Evolutionary conservation across 2,888 invertebrate species (phyloP), one percentile per base, ranked within the genome.

Genomic region (Horisme vitalbata): DNA sequence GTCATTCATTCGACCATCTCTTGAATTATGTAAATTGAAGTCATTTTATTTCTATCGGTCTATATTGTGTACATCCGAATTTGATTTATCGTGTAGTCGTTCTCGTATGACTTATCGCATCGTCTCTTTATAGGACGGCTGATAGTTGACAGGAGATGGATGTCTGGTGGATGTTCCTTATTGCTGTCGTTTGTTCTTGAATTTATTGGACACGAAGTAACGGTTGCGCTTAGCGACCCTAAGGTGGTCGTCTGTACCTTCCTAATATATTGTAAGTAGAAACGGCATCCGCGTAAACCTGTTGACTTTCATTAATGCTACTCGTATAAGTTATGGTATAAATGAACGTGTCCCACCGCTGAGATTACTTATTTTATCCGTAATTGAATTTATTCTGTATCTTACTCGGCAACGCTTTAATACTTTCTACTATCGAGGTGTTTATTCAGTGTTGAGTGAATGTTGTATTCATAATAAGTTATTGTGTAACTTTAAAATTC

Each of bases 131-230:
- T 33, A 70, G 70, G 44, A 59, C 28, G 33, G 37, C 23, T 52
- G 45, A 59, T 63, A 49, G 55, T 58, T 75, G 83, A 86, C 83
- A 77, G 70, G 68, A 79, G 85, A 87, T 82, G 78, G 81, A 87
- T 85, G 82, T 72, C 70, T 71, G 65, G 59, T 63, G 57, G 62
- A 62, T 68, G 77, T 83, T 78, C 79, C 81, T 83, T 78, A 80
- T 80, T 76, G 79, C 80, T 74, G 83, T 83, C 79, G 79, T 79
- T 86, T 82, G 78, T 80, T 79, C 75, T 75, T 75, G 71, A 77
- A 83, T 86, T 85, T 86, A 86, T 86, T 83, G 79, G 77, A 78
- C 82, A 83, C 83, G 84, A 82, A 80, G 72, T 83, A 84, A 83
- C 82, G 80, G 84, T 78, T 68, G 73, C 26, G 44, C 71, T 64